Evolutionary conservation across 1,140 invertebrate genomes (phyloP), one percentile per base, ranked within the genome.

Genomic region (Himalopsyche phryganea): DNA sequence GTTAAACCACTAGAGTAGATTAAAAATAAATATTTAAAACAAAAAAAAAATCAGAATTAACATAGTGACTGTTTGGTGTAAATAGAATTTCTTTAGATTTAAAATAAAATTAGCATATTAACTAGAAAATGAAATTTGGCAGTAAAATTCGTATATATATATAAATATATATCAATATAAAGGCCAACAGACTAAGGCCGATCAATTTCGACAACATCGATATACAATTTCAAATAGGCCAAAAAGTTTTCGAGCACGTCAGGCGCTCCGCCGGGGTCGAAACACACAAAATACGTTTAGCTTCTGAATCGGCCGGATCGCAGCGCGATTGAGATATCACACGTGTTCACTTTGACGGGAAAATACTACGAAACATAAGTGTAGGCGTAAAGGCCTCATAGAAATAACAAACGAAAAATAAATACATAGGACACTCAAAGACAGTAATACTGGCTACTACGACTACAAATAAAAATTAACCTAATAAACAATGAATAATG

Each of bases 151-250:
- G 59, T 65, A 65, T 58, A 61, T 58, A 48, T 60, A 58, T 28
- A 28, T 28, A 28, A 28, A 28, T 28, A 28, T 28, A n/a, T n/a
- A n/a, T n/a, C n/a, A n/a, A n/a, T n/a, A 28, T 60, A 63, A 64
- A 64, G 61, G 61, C 61, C 61, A 64, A 60, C 47, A 64, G 44
- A 50, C 52, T 64, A 64, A 64, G 61, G 61, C 61, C 61, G 60
- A 64, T 64, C 58, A 60, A 60, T 58, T 63, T 28, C 49, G 40
- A 63, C 56, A 59, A 59, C 56, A 58, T 56, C 45, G 56, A 36
- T 58, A 50, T 44, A 59, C 32, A 32, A 45, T 20, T 52, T 50
- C 49, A 42, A 36, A 62, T 64, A 64, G 61, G 61, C 61, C 61
- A 58, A 58, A 55, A 59, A 58, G 17, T 32, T 49, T 41, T 15